phyloP scores from a whole-genome alignment of 2,888 invertebrate species.

The Scaptomyza cyrtandrae region DNA sequence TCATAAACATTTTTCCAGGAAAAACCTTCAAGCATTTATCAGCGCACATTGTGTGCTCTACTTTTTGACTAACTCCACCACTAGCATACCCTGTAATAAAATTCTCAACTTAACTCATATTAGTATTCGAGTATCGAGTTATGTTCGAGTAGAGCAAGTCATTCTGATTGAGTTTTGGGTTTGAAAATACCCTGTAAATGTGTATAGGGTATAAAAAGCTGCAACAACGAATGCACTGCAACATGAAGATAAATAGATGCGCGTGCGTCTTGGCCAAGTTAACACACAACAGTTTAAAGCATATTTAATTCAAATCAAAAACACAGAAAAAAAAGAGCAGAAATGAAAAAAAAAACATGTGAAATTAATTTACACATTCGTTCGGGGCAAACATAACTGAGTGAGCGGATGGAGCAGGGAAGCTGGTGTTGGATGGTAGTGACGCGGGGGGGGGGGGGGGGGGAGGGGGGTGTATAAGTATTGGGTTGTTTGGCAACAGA shows the following conservation, averaged over 20 bases:
- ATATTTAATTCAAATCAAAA: conserved; percentile 43
- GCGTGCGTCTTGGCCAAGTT: conserved; percentile 1
- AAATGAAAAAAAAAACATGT: conserved; percentile 66
- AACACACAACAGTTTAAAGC: conserved; percentile 15
- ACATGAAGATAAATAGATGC: neutral
- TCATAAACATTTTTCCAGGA: conserved; percentile 16
- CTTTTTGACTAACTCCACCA: neutral
- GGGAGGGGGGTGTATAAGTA: neutral
- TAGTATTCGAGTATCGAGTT: neutral
- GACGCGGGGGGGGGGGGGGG: neutral
- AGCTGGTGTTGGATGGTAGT: neutral
- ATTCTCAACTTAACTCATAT: neutral
- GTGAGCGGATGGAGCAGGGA: neutral
- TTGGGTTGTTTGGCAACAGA: conserved; percentile 26
- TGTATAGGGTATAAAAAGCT: neutral
- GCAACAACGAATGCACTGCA: too few relatives aligned
- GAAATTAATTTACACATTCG: conserved; percentile 77
- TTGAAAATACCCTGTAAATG: neutral
- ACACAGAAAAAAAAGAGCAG: conserved; percentile 26
- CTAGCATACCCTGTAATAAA: conserved; percentile 6
- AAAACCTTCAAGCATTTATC: conserved; percentile 21
- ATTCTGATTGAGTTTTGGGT: neutral
- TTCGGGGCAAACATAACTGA: conserved; percentile 2
- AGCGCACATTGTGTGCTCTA: neutral
- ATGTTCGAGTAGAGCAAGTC: neutral